These are phyloP conservation scores for Lepus europaeus DNA, from an alignment of 2,113 vertebrate genomes.

Conservation along the genomic window DNA sequence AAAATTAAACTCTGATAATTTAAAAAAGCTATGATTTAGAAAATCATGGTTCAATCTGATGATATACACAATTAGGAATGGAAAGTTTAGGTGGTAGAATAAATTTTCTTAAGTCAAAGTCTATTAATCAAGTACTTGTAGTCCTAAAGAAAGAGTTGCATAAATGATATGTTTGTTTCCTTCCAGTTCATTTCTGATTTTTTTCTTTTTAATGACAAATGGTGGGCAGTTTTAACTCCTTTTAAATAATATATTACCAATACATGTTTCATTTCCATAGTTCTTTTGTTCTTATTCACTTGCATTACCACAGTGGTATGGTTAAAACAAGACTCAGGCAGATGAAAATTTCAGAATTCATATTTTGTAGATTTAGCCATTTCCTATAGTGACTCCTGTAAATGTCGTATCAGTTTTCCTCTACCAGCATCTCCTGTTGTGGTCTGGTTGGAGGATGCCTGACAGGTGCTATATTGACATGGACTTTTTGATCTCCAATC, in stretches of 20 bases:
- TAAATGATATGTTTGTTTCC: background rate
- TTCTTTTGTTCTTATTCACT: constrained; percentile 5
- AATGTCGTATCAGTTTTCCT: background rate
- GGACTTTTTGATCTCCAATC: background rate
- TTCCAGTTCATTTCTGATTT: background rate
- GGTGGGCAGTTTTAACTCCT: background rate
- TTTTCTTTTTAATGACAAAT: background rate
- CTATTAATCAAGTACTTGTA: background rate
- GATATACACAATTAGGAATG: background rate
- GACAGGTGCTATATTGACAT: background rate
- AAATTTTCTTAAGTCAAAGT: background rate
- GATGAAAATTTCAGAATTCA: background rate
- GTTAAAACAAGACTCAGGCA: background rate
- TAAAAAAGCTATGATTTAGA: background rate
- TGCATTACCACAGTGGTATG: background rate
- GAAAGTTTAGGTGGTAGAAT: background rate
- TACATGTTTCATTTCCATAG: constrained; percentile 8
- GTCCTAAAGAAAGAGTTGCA: background rate
- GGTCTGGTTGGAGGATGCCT: background rate
- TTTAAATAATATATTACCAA: background rate
- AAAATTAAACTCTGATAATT: background rate
- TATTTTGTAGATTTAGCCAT: background rate
- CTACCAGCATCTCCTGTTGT: background rate
- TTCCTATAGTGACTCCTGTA: background rate
- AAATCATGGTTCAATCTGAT: constrained; percentile 23